Evolutionary conservation across 1,140 invertebrate genomes (phyloP), one percentile per base, ranked within the genome.

Genomic region (Drosophila sturtevanti): DNA sequence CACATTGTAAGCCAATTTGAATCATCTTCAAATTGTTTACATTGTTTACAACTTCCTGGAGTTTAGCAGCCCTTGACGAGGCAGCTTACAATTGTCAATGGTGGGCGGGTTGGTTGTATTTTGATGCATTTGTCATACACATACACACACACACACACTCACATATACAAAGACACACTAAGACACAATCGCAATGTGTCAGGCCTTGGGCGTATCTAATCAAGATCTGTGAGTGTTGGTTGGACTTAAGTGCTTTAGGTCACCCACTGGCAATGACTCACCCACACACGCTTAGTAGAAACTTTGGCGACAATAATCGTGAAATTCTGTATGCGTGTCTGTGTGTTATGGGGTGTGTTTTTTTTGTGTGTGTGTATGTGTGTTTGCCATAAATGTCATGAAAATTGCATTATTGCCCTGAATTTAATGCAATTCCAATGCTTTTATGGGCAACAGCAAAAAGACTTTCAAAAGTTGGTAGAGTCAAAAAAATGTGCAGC

Each of bases 391-490:
- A 75, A 67, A 78, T 69, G 80, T 34, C 34, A 72, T 68, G 65
- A 63, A 84, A 84, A 84, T 72, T 70, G 68, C 80, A 69, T 69
- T 84, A 77, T 82, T 69, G 59, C 55, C 63, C 34, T 68, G 65
- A 44, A 14, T 68, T 72, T 84, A 79, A 82, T 81, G 74, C 66
- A 82, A 77, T 74, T 77, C 62, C 58, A 77, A 67, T 77, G 78
- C 69, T 77, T 73, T 77, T 72, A 78, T 63, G 63, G 67, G 63
- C 70, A 21, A 24, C 21, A 35, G 22, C 16, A 14, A 48, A 10
- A 37, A 34, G 41, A 6, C 27, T 41, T 14, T n/a, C 38, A 14
- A 44, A 68, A 63, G 27, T 34, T 38, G 51, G 3, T 0, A 31
- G 31, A 24, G 38, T 16, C 14, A 61, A 61, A 44, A 44, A 58